Base-by-base conservation (phyloP, 1,140 invertebrate genomes). In the Heterodera carotae region DNA sequence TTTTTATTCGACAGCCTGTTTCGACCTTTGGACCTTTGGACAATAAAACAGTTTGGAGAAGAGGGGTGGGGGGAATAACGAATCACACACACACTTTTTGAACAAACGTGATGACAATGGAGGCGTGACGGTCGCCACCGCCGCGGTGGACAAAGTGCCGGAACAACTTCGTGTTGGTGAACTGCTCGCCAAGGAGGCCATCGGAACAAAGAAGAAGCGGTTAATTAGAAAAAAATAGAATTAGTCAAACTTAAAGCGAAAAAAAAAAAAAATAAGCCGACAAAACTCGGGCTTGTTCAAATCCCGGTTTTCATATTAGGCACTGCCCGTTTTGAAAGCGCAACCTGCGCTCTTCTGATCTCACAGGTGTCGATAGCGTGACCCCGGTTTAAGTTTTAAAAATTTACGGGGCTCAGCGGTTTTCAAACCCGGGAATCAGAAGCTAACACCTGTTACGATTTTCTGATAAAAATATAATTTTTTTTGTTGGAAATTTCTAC, bases 391-490 rank as follows among this genome's bases (percentile, higher is more conserved):
- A n/a, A n/a, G n/a, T n/a, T n/a, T n/a, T n/a, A n/a, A n/a, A n/a
- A n/a, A n/a, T n/a, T n/a, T n/a, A n/a, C n/a, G n/a, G n/a, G n/a
- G n/a, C n/a, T n/a, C n/a, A n/a, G n/a, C n/a, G n/a, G n/a, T n/a
- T n/a, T n/a, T n/a, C n/a, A n/a, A n/a, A n/a, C n/a, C n/a, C n/a
- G n/a, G n/a, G n/a, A n/a, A n/a, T n/a, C n/a, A n/a, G n/a, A n/a
- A n/a, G n/a, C n/a, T n/a, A n/a, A n/a, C n/a, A n/a, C n/a, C n/a
- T n/a, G n/a, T n/a, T n/a, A n/a, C n/a, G 74, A n/a, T 39, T 34
- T 22, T 36, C 33, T 18, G 18, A 18, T 73, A 77, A 78, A 3
- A 76, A 36, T 25, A 60, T 82, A 15, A 64, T 79, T 15, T 15
- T 3, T 2, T 8, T 27, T 43, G 66, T 29, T 15, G 66, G 69